Conservation (phyloP, 2,797 vertebrate genomes). For the Falco columbarius region DNA sequence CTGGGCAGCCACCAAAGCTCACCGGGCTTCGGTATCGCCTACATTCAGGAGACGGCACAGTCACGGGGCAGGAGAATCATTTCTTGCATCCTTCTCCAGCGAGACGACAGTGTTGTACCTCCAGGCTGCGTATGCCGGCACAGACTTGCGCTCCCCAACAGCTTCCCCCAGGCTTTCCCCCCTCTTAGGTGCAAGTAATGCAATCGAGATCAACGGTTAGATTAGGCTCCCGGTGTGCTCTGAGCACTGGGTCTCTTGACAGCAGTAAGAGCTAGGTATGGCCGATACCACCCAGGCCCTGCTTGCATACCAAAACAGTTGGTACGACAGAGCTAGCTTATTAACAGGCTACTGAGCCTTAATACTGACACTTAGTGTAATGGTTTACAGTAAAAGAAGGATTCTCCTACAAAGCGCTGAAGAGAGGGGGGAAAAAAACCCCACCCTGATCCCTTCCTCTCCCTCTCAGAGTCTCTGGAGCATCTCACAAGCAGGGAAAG, state of each 20-base stretch:
- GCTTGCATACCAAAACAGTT: not conserved
- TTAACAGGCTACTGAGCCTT: constrained; percentile 79
- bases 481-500: constrained; percentile 51
- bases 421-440: not conserved
- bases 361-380: constrained; percentile 82
- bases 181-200: constrained; percentile 45
- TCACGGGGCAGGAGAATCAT: constrained; percentile 21
- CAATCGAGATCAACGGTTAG: constrained; percentile 36
- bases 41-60: constrained; percentile 46
- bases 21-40: not conserved
- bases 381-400: constrained; percentile 58
- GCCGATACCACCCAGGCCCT: constrained; percentile 46
- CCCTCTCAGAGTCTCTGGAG: constrained; percentile 55
- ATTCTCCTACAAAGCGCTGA: constrained; percentile 27
- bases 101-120: not conserved
- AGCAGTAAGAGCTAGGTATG: constrained; percentile 45
- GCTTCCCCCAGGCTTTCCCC: not conserved
- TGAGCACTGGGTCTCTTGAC: constrained; percentile 55
- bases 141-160: not conserved
- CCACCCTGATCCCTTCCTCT: constrained; percentile 29
- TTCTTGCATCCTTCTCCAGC: constrained; percentile 31
- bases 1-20: not conserved
- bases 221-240: constrained; percentile 57
- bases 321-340: constrained; percentile 79
- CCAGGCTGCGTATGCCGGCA: not conserved